Percentiles rank a stretch among this genome's conserved stretches.
These are phyloP conservation scores for Pygoscelis adeliae DNA, from an alignment of 2,113 vertebrate genomes.

Conservation along the genomic window DNA sequence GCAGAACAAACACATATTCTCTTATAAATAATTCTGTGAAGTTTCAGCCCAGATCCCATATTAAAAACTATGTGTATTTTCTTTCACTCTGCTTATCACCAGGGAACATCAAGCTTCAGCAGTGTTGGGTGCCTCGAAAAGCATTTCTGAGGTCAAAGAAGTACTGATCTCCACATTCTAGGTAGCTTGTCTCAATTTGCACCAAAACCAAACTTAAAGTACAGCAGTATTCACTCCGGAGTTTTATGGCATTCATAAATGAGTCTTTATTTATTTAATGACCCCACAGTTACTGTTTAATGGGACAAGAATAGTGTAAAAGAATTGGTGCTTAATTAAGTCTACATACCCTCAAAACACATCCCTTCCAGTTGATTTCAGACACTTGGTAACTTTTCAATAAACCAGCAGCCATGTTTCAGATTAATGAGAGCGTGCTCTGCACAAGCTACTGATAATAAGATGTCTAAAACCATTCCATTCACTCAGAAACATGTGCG, in stretches of 20 bases:
- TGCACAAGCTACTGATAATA: background rate
- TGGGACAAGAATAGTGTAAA: background rate
- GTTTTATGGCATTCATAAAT: background rate
- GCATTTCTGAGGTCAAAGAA: background rate
- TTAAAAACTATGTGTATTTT: background rate
- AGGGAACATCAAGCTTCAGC: background rate
- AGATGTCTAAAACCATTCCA: background rate
- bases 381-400: background rate
- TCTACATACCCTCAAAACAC: background rate
- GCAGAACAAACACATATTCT: background rate
- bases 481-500: background rate
- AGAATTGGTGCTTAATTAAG: background rate
- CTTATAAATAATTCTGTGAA: background rate
- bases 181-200: background rate
- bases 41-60: background rate
- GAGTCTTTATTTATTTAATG: background rate
- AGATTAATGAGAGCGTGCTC: background rate
- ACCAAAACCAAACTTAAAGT: background rate
- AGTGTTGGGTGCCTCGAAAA: background rate
- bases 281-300: background rate
- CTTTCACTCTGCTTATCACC: background rate
- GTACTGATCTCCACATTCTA: background rate
- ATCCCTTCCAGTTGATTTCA: background rate
- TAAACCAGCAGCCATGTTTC: background rate
- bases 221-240: background rate